Evolutionary conservation across 2,888 invertebrate species (phyloP).

Genomic region (Rambutsinella grinnellia): DNA sequence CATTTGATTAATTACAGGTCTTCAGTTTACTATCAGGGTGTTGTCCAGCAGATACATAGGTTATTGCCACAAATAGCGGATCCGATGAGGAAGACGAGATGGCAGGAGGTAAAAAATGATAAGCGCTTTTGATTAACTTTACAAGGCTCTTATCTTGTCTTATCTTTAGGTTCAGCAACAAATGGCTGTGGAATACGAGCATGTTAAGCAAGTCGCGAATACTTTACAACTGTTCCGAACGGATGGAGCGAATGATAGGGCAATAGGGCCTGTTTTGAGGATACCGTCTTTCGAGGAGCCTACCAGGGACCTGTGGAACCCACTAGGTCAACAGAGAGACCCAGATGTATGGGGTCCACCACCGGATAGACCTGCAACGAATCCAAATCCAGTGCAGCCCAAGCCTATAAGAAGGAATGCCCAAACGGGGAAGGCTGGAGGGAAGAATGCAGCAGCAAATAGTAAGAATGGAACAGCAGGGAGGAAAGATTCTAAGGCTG

Average conservation of each 20-base stretch:
- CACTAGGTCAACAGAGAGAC: slow-evolving; percentile 73
- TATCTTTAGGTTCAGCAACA: slow-evolving; percentile 83
- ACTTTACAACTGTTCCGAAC: slow-evolving; percentile 83
- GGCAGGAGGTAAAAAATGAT: slow-evolving; percentile 82
- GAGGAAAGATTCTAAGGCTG: slow-evolving; percentile 45
- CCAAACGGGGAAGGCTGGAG: slow-evolving; percentile 27
- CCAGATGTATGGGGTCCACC: slow-evolving; percentile 73
- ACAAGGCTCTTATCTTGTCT: slow-evolving; percentile 6
- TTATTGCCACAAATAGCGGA: slow-evolving; percentile 85
- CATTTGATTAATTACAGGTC: slow-evolving; percentile 70
- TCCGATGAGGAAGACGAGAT: slow-evolving; percentile 85
- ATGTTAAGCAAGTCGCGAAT: slow-evolving; percentile 85
- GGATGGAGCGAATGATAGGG: slow-evolving; percentile 72
- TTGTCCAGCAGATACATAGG: slow-evolving; percentile 90
- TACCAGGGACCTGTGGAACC: slow-evolving; percentile 83
- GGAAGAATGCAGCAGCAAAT: slow-evolving; percentile 19
- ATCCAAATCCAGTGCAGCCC: slow-evolving; percentile 28
- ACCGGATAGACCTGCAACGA: slow-evolving; percentile 67
- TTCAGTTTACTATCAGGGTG: slow-evolving; percentile 92
- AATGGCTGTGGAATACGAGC: slow-evolving; percentile 89
- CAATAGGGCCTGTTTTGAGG: slow-evolving; percentile 64
- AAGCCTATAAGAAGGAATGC: slow-evolving; percentile 54
- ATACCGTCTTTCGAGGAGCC: slow-evolving; percentile 74
- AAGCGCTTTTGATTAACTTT: neutral
- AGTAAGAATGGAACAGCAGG: slow-evolving; percentile 38